phyloP scores from a whole-genome alignment of 2,797 vertebrate genomes.

The Potorous gilbertii region DNA sequence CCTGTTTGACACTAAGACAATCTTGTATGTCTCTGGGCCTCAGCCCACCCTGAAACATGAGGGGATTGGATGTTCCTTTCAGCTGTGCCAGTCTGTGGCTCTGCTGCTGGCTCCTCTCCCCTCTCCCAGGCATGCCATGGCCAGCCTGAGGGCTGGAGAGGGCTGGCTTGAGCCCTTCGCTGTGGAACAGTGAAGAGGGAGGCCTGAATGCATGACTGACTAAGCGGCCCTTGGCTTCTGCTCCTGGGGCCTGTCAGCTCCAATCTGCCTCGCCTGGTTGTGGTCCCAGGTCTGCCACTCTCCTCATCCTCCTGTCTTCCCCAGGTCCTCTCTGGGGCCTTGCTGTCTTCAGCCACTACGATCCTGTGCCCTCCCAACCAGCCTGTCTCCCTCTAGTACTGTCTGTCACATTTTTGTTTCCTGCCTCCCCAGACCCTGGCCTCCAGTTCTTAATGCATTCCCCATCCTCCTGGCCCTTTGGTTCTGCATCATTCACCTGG shows the following conservation, averaged over 20 bases:
- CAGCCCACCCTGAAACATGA: not conserved
- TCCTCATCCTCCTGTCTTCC: not conserved
- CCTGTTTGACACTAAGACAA: not conserved
- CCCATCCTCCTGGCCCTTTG: not conserved
- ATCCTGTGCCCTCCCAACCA: not conserved
- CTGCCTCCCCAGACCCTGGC: not conserved
- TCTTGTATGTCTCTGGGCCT: not conserved
- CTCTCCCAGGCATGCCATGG: not conserved
- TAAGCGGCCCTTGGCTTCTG: not conserved
- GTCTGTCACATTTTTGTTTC: not conserved
- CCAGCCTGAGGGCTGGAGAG: not conserved
- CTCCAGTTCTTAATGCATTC: not conserved
- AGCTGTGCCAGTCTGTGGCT: not conserved
- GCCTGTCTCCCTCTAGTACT: not conserved
- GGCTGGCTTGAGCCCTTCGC: not conserved
- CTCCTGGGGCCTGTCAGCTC: not conserved
- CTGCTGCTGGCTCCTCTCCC: not conserved
- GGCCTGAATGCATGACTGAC: not conserved
- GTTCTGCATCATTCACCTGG: not conserved
- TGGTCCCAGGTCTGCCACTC: not conserved
- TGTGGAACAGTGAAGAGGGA: not conserved
- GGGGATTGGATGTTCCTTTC: not conserved
- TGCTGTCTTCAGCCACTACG: not conserved
- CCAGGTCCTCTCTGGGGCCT: not conserved
- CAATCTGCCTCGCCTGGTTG: not conserved